Evolutionary conservation across 1,140 invertebrate species (phyloP), one percentile per base, ranked within the genome.

Genomic region (Papilio polyxenes): DNA sequence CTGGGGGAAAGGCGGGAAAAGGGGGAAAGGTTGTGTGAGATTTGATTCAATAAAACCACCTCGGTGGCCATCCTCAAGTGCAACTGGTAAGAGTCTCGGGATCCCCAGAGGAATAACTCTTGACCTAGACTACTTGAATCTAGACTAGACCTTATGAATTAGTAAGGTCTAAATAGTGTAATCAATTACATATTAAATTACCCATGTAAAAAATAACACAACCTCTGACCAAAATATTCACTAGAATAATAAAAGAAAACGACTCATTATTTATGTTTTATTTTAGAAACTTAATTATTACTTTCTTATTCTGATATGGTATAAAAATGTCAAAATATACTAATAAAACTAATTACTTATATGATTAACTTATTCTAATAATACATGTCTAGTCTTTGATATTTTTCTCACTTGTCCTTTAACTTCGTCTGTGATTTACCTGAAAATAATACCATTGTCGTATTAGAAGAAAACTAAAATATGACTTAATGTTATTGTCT

Each of bases 341-440:
- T 65, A 20, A 17, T 20, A 53, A 86, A 83, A 85, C 82, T 89
- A 90, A 87, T 80, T 88, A 89, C 83, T 90, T 91, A 89, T 13
- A 92, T 92, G 91, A 90, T 88, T 89, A 87, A 85, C 85, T 89
- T 89, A 87, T 83, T 69, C 81, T 89, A 87, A 83, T 85, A 87
- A 87, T 88, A 90, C 86, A 89, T 84, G 74, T 87, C 81, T 84
- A 82, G 80, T 88, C 65, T 86, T 85, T 75, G 51, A 84, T 79
- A 78, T 48, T 79, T 37, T 78, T 51, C 72, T 83, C 82, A 94
- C 82, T 93, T 93, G 9, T 93, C 91, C 81, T 94, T 94, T 88
- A 93, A 85, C 83, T 94, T 94, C 59, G 86, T 91, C 83, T 90
- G 91, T 89, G 91, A 93, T 88, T 93, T 92, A 80, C 90, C 93